Conservation (phyloP, 2,888 invertebrate species). For the Thalpophila matura region DNA sequence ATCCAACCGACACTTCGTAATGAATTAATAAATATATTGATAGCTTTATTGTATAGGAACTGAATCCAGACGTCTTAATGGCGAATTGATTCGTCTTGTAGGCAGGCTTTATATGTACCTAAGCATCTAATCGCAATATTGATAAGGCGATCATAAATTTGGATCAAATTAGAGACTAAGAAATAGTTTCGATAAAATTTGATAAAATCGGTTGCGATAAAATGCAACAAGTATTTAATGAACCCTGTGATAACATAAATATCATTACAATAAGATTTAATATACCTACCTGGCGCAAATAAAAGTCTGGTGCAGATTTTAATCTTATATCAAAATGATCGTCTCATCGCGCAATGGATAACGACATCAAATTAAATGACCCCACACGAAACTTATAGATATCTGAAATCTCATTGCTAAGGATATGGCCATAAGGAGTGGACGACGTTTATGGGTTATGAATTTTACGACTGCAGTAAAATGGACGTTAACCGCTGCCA, state of each 20-base stretch:
- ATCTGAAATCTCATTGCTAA: conserved; percentile 33
- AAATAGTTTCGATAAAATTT: too few species aligned
- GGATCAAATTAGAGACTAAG: neutral
- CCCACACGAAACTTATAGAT: conserved; percentile 33
- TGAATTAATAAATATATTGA: conserved; percentile 57
- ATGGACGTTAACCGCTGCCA: conserved; percentile 67
- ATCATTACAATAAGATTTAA: too few species aligned
- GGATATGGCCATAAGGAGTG: conserved; percentile 64
- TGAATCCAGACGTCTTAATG: conserved; percentile 39
- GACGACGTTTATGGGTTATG: conserved; percentile 68
- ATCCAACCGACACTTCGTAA: conserved; percentile 51
- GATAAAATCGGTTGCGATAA: neutral
- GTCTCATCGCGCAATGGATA: conserved; percentile 32
- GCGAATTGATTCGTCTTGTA: conserved; percentile 24
- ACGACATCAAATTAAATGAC: conserved; percentile 38
- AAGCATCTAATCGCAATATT: conserved; percentile 9
- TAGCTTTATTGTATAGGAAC: conserved; percentile 56
- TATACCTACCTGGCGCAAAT: neutral
- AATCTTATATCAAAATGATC: conserved; percentile 34
- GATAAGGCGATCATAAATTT: neutral
- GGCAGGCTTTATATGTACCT: conserved; percentile 17
- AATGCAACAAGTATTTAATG: neutral
- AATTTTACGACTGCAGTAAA: conserved; percentile 71
- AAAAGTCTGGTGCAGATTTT: neutral
- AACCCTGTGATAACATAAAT: too few species aligned